Conservation (phyloP, 2,797 vertebrate genomes). For the Eulemur coronatus region DNA sequence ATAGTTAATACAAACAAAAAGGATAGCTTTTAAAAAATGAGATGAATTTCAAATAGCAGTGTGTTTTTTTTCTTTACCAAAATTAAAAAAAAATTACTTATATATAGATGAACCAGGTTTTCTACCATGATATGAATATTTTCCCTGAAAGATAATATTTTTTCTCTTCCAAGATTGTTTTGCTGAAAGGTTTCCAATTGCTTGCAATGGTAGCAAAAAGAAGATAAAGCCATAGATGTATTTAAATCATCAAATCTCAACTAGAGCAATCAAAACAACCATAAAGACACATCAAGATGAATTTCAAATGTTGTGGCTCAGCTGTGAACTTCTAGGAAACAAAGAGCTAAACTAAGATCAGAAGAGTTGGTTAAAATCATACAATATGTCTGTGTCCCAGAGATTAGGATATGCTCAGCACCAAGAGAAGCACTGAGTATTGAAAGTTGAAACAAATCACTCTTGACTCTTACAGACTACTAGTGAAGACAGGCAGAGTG, state of each 20-base stretch:
- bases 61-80: background rate
- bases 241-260: slow-evolving; percentile 40
- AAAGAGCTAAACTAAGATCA: background rate
- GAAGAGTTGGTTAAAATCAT: background rate
- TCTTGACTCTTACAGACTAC: background rate
- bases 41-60: background rate
- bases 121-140: background rate
- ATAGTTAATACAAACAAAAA: slow-evolving; percentile 11
- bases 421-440: background rate
- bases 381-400: background rate
- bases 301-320: background rate
- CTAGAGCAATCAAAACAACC: slow-evolving; percentile 38
- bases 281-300: background rate
- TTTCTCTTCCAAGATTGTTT: background rate
- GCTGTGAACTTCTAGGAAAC: background rate
- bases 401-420: background rate
- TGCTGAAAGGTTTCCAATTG: background rate
- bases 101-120: background rate
- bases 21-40: background rate
- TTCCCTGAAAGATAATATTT: background rate
- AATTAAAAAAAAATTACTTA: background rate
- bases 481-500: background rate
- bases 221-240: background rate
- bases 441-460: background rate
- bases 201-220: background rate